Evolutionary conservation across 1,140 invertebrate genomes (phyloP).

Genomic region (Papilio aristodemus): DNA sequence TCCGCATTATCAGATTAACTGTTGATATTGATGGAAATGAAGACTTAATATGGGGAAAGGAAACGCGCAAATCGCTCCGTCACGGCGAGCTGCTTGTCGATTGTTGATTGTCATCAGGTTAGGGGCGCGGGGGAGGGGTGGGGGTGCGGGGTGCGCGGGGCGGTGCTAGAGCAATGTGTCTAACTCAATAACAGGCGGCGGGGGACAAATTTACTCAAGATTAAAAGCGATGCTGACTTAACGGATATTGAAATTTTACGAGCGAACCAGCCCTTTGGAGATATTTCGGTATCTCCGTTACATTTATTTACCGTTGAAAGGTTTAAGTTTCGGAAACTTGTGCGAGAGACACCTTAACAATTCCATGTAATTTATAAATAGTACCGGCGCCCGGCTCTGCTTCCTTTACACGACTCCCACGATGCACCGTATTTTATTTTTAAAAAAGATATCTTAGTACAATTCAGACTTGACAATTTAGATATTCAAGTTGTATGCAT

Average conservation of each 20-base stretch:
- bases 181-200: constrained; percentile 43
- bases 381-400: not conserved
- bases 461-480: too few relatives aligned
- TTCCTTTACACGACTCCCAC: not conserved
- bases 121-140: constrained; percentile 7
- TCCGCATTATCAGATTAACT: constrained; percentile 8
- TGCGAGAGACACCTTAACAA: constrained; percentile 22
- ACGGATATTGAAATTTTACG: constrained; percentile 63
- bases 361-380: constrained; percentile 17
- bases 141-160: not conserved
- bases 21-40: constrained; percentile 22
- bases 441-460: too few relatives aligned
- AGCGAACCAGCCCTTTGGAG: constrained; percentile 36
- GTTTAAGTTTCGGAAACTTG: constrained; percentile 26
- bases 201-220: constrained; percentile 54
- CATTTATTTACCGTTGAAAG: constrained; percentile 31
- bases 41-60: constrained; percentile 33
- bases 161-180: not conserved
- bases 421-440: too few relatives aligned
- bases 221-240: constrained; percentile 46
- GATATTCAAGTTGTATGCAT: too few relatives aligned
- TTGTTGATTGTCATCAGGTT: constrained; percentile 48
- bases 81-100: constrained; percentile 38
- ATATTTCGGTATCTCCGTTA: constrained; percentile 29
- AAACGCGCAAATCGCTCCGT: constrained; percentile 33